Conservation (phyloP, 2,113 vertebrate genomes). For the Percina caprodes region DNA sequence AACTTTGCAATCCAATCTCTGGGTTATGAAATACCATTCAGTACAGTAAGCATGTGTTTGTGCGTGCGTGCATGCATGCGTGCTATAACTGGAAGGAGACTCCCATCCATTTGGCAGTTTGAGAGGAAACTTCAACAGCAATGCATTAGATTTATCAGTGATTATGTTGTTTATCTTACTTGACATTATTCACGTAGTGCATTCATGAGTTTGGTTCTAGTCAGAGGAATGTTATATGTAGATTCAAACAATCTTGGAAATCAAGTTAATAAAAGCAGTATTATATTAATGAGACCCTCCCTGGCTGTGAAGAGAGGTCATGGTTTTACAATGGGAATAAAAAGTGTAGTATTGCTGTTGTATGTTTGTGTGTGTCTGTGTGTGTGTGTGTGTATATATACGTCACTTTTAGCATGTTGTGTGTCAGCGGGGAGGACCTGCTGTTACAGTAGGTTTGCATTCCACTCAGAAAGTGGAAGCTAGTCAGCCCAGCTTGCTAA, state of each 20-base stretch:
- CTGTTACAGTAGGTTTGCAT: too few species aligned
- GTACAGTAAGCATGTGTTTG: conserved; percentile 29
- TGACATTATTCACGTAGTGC: conserved; percentile 46
- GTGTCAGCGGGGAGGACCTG: too few species aligned
- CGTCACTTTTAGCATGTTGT: too few species aligned
- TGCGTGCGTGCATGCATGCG: conserved; percentile 9
- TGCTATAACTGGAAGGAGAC: conserved; percentile 30
- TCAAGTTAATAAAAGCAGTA: conserved; percentile 46
- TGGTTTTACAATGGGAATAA: conserved; percentile 30
- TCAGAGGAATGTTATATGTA: conserved; percentile 27
- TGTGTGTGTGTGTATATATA: too few species aligned
- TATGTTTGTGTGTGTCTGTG: too few species aligned
- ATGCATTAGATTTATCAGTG: conserved; percentile 57
- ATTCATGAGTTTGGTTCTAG: conserved; percentile 34
- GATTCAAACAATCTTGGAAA: conserved; percentile 42
- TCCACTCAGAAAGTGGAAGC: too few species aligned
- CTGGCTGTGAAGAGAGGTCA: conserved; percentile 17
- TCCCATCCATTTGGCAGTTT: conserved; percentile 43
- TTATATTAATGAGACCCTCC: conserved; percentile 39
- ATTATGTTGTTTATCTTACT: conserved; percentile 59
- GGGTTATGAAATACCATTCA: conserved; percentile 53
- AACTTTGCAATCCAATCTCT: conserved; percentile 39
- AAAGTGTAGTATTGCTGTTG: conserved; percentile 6
- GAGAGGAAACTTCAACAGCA: conserved; percentile 44
- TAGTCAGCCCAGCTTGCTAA: too few species aligned